phyloP scores from a whole-genome alignment of 2,797 vertebrate species.

The Paratrypauchen microcephalus region DNA sequence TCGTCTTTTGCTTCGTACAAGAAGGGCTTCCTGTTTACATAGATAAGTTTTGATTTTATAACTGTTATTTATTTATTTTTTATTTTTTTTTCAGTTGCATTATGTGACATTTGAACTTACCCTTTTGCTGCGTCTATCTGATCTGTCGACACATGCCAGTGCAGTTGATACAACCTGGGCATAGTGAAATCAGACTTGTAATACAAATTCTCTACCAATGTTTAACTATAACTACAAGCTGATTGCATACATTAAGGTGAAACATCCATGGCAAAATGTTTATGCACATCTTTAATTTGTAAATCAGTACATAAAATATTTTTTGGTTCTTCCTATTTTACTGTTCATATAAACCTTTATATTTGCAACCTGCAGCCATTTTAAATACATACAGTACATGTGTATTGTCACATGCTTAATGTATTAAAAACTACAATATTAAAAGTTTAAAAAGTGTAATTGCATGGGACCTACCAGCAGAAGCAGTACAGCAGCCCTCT shows the following conservation, averaged over 20 bases:
- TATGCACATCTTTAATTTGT: not conserved
- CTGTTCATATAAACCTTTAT: not conserved
- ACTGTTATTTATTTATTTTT: not conserved
- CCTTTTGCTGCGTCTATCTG: constrained; percentile 24
- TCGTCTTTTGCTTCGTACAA: constrained; percentile 78
- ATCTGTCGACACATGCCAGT: not conserved
- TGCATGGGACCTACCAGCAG: constrained; percentile 52
- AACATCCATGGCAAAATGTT: not conserved
- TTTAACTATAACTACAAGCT: not conserved
- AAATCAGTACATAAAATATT: not conserved
- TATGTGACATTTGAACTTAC: constrained; percentile 30
- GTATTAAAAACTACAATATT: not conserved
- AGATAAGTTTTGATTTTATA: not conserved
- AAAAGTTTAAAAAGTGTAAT: too few relatives aligned
- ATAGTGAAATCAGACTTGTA: not conserved
- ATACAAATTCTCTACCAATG: not conserved
- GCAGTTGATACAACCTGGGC: constrained; percentile 38
- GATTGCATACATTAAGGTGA: not conserved
- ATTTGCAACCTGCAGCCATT: not conserved
- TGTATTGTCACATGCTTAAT: not conserved
- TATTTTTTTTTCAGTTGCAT: not conserved
- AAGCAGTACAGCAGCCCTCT: constrained; percentile 34
- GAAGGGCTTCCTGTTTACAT: constrained; percentile 59
- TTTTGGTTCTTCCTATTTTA: not conserved
- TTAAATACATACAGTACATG: not conserved